Conservation (phyloP, 1,140 invertebrate genomes). For the Drosophila eugracilis region DNA sequence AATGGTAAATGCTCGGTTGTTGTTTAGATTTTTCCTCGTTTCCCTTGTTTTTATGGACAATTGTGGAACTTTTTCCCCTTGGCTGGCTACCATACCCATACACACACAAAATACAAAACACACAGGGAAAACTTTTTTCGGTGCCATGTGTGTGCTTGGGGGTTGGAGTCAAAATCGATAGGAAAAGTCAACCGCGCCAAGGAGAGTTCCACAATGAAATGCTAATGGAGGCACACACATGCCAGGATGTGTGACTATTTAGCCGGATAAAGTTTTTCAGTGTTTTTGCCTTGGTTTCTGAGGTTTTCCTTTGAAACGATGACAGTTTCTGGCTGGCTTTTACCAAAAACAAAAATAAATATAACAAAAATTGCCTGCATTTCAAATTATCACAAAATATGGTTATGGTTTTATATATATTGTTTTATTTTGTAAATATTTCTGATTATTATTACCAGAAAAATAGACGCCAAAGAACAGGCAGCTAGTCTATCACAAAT, state of each 20-base stretch:
- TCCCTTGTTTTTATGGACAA: constrained; percentile 42
- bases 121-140: constrained; percentile 42
- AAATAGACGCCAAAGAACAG: not conserved
- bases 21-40: constrained; percentile 19
- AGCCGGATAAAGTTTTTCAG: constrained; percentile 31
- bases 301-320: constrained; percentile 13
- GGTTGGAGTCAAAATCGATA: constrained; percentile 41
- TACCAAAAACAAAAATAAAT: no score
- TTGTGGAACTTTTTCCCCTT: constrained; percentile 35
- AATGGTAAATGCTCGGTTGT: constrained; percentile 30
- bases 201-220: constrained; percentile 38
- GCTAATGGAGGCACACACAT: constrained; percentile 36
- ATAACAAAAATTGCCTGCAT: not conserved
- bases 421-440: not conserved
- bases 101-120: constrained; percentile 12
- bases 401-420: not conserved
- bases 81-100: not conserved
- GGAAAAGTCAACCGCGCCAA: constrained; percentile 49
- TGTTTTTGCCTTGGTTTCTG: constrained; percentile 15
- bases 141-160: constrained; percentile 18
- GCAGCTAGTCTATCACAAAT: no score
- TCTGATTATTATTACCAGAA: not conserved
- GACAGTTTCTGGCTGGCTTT: not conserved
- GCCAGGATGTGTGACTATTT: constrained; percentile 34
- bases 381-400: not conserved